Conservation (phyloP, 2,888 invertebrate species). For the Ochropacha duplaris region DNA sequence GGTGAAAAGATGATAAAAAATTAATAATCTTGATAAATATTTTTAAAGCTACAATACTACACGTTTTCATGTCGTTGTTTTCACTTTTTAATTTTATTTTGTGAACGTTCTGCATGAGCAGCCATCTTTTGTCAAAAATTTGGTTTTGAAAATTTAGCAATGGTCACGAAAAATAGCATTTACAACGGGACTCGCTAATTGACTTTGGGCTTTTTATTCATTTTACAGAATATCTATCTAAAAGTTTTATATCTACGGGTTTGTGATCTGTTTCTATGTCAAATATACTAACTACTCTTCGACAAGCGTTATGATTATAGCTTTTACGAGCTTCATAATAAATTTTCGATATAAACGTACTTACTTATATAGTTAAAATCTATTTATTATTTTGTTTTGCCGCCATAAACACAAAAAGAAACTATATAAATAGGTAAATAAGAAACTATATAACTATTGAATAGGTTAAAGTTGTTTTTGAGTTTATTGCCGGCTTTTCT, state of each 20-base stretch:
- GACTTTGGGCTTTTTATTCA: background rate
- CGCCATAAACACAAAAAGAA: too few relatives aligned
- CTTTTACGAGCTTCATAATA: too few relatives aligned
- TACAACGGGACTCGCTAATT: slow-evolving; percentile 3
- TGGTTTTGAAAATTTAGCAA: slow-evolving; percentile 1
- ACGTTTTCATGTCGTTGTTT: background rate
- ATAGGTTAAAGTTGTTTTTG: too few relatives aligned
- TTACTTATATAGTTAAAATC: too few relatives aligned
- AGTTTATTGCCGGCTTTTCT: too few relatives aligned
- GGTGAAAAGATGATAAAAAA: background rate
- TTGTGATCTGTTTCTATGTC: background rate
- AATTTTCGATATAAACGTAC: too few relatives aligned
- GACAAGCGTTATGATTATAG: too few relatives aligned
- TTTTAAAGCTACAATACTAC: background rate
- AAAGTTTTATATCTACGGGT: background rate
- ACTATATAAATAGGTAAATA: too few relatives aligned
- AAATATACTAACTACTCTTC: background rate
- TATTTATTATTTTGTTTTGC: too few relatives aligned
- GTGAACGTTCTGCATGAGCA: slow-evolving; percentile 1
- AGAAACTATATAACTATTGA: too few relatives aligned
- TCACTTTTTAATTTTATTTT: background rate
- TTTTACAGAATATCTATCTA: background rate
- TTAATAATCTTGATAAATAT: background rate
- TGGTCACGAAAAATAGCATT: slow-evolving; percentile 2
- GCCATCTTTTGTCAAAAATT: slow-evolving; percentile 1